Percentiles rank a stretch among this genome's conserved stretches.
phyloP scores from a whole-genome alignment of 2,888 invertebrate species.

The Leptarthrus brevirostris region DNA sequence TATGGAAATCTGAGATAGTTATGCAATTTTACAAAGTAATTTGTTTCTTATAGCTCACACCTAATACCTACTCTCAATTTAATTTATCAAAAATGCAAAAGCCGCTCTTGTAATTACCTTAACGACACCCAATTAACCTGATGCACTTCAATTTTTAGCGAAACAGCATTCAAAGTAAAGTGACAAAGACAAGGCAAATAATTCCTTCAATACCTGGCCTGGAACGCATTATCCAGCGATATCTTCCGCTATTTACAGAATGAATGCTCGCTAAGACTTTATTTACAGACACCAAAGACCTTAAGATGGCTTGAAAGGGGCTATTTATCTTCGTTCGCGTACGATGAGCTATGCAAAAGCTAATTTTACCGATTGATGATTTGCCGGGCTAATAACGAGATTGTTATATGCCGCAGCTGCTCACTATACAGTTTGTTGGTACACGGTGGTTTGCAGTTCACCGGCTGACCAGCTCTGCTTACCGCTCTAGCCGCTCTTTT shows the following conservation, averaged over 20 bases:
- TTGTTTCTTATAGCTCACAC: background rate
- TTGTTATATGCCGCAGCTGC: slow-evolving; percentile 39
- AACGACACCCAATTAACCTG: slow-evolving; percentile 41
- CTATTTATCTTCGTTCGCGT: slow-evolving; percentile 51
- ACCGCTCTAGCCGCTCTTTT: slow-evolving; percentile 27
- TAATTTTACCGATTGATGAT: slow-evolving; percentile 52
- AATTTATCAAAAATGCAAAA: slow-evolving; percentile 21
- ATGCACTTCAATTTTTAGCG: slow-evolving; percentile 22
- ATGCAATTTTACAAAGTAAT: too few relatives aligned
- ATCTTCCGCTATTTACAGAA: slow-evolving; percentile 30
- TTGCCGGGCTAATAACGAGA: slow-evolving; percentile 53
- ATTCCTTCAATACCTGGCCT: slow-evolving; percentile 1
- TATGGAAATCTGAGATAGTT: too few relatives aligned
- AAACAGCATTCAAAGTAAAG: slow-evolving; percentile 2
- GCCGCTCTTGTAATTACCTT: slow-evolving; percentile 15
- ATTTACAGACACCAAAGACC: slow-evolving; percentile 40
- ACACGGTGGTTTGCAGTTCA: background rate
- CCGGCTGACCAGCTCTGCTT: too few relatives aligned
- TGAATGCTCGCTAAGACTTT: slow-evolving; percentile 30
- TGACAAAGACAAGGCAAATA: slow-evolving; percentile 42
- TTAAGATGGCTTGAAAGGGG: slow-evolving; percentile 46
- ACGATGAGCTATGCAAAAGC: slow-evolving; percentile 47
- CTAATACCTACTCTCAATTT: slow-evolving; percentile 36
- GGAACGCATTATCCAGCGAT: background rate
- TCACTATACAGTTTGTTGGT: background rate